Evolutionary conservation across 2,888 invertebrate genomes (phyloP).

Genomic region (Ormyrus labotus): DNA sequence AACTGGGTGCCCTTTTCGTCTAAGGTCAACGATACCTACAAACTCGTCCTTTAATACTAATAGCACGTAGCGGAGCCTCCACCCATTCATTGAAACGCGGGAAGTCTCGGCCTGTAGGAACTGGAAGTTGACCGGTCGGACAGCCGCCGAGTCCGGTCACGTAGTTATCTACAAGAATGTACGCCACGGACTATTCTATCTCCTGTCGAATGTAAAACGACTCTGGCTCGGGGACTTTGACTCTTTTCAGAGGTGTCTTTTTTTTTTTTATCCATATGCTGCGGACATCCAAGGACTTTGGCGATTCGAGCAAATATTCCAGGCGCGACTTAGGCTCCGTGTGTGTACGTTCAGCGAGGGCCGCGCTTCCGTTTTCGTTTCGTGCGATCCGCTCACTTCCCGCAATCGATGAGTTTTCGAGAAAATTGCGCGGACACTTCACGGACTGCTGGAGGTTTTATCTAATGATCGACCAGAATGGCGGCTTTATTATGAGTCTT

Average conservation of each 20-base stretch:
- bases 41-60: too few relatives aligned
- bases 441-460: too few relatives aligned
- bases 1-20: too few relatives aligned
- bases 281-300: slow-evolving; percentile 1
- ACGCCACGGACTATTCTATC: neutral
- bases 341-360: neutral
- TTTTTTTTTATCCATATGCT: slow-evolving; percentile 2
- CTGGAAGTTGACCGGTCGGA: neutral
- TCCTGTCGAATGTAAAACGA: slow-evolving; percentile 18
- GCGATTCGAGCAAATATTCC: slow-evolving; percentile 19
- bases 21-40: too few relatives aligned
- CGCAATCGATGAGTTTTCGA: neutral
- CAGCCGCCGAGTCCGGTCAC: slow-evolving; percentile 1
- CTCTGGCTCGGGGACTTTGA: neutral
- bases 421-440: neutral
- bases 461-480: too few relatives aligned
- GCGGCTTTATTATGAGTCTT: too few relatives aligned
- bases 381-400: neutral
- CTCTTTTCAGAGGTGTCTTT: neutral
- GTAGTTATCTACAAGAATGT: slow-evolving; percentile 6
- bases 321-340: neutral
- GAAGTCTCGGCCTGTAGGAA: neutral
- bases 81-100: neutral
- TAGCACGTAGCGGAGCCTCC: neutral
- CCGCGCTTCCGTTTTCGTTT: slow-evolving; percentile 2